Percentiles rank a stretch among this genome's conserved stretches.
Evolutionary conservation across 2,888 invertebrate species (phyloP).

Genomic region (Plebejus melissa): DNA sequence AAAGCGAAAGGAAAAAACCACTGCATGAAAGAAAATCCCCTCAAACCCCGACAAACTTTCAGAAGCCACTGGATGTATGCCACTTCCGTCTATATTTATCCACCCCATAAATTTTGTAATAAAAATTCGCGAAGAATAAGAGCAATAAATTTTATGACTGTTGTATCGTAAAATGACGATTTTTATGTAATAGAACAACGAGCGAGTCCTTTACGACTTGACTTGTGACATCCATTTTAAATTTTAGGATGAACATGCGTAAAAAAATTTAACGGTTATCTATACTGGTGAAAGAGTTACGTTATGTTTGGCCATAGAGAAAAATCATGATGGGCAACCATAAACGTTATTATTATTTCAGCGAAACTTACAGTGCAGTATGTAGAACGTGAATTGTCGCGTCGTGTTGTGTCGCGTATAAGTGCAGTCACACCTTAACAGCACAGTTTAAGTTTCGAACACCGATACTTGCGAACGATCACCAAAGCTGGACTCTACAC

Average conservation of each 20-base stretch:
- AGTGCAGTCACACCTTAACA: no score
- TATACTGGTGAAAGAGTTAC: neutral
- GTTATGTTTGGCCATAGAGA: neutral
- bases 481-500: no score
- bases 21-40: neutral
- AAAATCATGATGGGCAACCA: no score
- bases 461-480: no score
- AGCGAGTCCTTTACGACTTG: slow-evolving; percentile 43
- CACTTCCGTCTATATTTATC: slow-evolving; percentile 41
- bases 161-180: slow-evolving; percentile 51
- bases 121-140: slow-evolving; percentile 44
- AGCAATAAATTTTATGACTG: slow-evolving; percentile 48
- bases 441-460: no score
- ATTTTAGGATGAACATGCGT: slow-evolving; percentile 31
- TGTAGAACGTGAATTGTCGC: no score
- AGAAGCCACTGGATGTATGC: neutral
- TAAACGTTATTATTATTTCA: no score
- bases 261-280: neutral
- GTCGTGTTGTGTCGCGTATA: no score
- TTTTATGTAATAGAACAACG: slow-evolving; percentile 53
- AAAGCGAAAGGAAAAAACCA: neutral
- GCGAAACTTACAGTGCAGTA: no score
- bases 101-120: slow-evolving; percentile 47
- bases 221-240: slow-evolving; percentile 40
- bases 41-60: neutral